These are phyloP conservation scores for Arenicola marina DNA, from an alignment of 2,888 invertebrate species.

Conservation along the genomic window DNA sequence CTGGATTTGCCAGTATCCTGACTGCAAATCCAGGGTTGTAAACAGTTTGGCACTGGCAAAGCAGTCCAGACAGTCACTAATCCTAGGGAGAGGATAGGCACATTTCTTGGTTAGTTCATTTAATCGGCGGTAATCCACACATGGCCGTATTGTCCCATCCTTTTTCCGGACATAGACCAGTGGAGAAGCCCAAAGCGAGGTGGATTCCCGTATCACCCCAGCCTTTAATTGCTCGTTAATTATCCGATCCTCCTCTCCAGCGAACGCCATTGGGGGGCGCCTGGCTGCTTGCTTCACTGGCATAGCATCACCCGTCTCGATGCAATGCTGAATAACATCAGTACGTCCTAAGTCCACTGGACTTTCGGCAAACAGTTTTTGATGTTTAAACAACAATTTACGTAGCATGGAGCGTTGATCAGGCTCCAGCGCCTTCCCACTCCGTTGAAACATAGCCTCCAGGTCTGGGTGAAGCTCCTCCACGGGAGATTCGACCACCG, in stretches of 20 bases:
- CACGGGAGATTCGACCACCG: background rate
- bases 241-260: background rate
- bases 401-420: background rate
- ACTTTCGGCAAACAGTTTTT: background rate
- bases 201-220: background rate
- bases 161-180: background rate
- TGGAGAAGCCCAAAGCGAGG: background rate
- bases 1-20: background rate
- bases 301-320: slow-evolving; percentile 11
- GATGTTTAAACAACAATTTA: background rate
- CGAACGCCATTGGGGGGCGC: background rate
- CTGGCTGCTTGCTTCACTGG: slow-evolving; percentile 12
- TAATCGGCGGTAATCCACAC: background rate
- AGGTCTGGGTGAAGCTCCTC: no score
- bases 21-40: background rate
- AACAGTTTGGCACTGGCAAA: no score
- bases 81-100: background rate
- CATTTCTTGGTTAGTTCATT: background rate
- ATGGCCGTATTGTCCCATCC: background rate
- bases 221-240: background rate
- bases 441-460: no score
- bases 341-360: slow-evolving; percentile 1
- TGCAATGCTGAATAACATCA: slow-evolving; percentile 1
- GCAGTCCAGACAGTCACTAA: no score
- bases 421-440: background rate